Evolutionary conservation across 2,113 vertebrate species (phyloP).

Genomic region (Opisthocomus hoazin): DNA sequence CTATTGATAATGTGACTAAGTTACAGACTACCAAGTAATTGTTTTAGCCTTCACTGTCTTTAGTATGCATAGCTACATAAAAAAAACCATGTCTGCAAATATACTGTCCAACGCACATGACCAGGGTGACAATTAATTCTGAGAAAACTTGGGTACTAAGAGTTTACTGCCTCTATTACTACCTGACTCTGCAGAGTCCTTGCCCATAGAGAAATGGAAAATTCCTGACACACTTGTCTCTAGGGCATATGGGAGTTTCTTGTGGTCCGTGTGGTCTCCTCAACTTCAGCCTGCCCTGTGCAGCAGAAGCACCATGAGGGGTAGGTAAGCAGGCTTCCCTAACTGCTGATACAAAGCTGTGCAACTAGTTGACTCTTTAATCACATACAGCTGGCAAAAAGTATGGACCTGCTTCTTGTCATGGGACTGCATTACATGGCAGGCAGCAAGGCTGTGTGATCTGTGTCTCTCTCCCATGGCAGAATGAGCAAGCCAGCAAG

Average conservation of each 20-base stretch:
- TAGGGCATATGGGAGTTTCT: neutral
- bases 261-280: neutral
- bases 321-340: neutral
- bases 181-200: neutral
- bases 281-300: neutral
- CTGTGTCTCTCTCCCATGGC: neutral
- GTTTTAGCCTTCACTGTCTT: neutral
- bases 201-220: neutral
- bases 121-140: neutral
- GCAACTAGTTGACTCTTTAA: neutral
- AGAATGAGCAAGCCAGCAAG: neutral
- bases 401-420: neutral
- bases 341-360: neutral
- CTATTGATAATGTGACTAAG: neutral
- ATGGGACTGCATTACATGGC: neutral
- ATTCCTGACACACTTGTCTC: neutral
- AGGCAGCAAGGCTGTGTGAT: neutral
- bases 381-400: neutral
- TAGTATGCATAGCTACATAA: neutral
- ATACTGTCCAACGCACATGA: neutral
- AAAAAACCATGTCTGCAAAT: neutral
- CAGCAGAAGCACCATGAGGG: neutral
- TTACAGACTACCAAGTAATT: neutral
- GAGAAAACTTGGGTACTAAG: neutral
- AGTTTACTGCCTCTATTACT: neutral